Base-by-base conservation (phyloP, 2,888 invertebrate species). In the Uloborus plumipes region DNA sequence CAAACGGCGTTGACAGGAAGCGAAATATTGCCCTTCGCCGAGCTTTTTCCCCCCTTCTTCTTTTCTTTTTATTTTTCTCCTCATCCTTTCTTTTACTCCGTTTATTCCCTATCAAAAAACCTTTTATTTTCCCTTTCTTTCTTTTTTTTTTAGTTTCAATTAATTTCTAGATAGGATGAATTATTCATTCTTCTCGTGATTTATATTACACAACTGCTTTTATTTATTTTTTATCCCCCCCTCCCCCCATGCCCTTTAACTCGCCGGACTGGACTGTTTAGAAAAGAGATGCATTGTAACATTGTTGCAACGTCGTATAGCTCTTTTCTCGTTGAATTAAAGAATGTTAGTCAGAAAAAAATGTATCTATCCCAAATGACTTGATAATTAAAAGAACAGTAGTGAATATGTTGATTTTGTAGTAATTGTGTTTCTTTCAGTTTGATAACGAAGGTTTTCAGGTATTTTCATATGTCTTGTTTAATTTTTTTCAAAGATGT, bases 141-240 rank as follows among this genome's bases (percentile, higher is more conserved):
- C 50, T 64, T 77, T 77, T 39, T 66, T 66, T 70, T 61, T 55
- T 67, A 64, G 51, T 74, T 81, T 81, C 80, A 81, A 81, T 81
- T 81, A 81, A 81, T 81, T 81, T 81, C 65, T 22, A 74, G 80
- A 81, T 70, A 51, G 74, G 65, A 74, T 74, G 80, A 81, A 81
- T 81, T 74, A 81, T 81, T 81, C 80, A 81, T 81, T 74, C 51
- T 14, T 64, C 39, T 62, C 72, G 18, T 61, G 79, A 74, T 70
- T 81, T 81, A 64, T 74, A 74, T 81, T 55, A 31, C 53, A 47
- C 61, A 18, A 18, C 49, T 7, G 22, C 65, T 47, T 18, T 65
- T 65, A 18, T 65, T 65, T 47, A n/a, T 47, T 39, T 18, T 39
- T n/a, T 64, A 3, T 47, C 31, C 18, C 18, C 18, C 22, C 18